These are phyloP conservation scores for Sycophaga agraensis DNA, from an alignment of 1,140 invertebrate species.

Conservation along the genomic window DNA sequence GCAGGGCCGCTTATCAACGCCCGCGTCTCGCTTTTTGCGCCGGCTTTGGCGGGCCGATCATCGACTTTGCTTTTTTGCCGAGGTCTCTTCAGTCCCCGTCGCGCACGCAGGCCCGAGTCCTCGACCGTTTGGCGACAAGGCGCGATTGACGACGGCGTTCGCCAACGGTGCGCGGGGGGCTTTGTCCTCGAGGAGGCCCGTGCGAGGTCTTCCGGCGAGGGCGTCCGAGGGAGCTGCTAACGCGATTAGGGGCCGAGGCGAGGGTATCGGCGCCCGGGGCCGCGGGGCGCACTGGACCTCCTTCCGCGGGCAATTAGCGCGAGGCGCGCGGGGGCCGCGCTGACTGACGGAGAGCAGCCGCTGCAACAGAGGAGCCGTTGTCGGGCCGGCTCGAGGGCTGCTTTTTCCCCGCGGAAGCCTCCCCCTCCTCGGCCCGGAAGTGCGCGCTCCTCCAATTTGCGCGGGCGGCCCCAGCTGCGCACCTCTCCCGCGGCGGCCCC, in stretches of 20 bases:
- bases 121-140: neutral
- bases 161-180: slow-evolving; percentile 18
- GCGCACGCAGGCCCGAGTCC: neutral
- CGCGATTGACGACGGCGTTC: neutral
- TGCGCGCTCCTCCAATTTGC: no score
- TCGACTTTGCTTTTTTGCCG: no score
- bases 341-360: slow-evolving; percentile 14
- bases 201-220: no score
- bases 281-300: no score
- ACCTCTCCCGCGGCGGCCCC: no score
- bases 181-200: slow-evolving; percentile 23
- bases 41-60: neutral
- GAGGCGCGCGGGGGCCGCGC: neutral
- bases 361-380: slow-evolving; percentile 49
- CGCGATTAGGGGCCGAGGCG: slow-evolving; percentile 12
- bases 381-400: no score
- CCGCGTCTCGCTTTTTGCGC: slow-evolving; percentile 1
- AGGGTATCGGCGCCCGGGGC: no score
- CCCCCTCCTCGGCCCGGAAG: no score
- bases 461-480: no score
- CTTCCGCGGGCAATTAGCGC: neutral
- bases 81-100: no score
- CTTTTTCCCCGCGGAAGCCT: no score
- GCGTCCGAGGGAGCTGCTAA: no score
- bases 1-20: slow-evolving; percentile 29